These are phyloP conservation scores for Synergus japonicus DNA, from an alignment of 2,888 invertebrate species.

Conservation along the genomic window DNA sequence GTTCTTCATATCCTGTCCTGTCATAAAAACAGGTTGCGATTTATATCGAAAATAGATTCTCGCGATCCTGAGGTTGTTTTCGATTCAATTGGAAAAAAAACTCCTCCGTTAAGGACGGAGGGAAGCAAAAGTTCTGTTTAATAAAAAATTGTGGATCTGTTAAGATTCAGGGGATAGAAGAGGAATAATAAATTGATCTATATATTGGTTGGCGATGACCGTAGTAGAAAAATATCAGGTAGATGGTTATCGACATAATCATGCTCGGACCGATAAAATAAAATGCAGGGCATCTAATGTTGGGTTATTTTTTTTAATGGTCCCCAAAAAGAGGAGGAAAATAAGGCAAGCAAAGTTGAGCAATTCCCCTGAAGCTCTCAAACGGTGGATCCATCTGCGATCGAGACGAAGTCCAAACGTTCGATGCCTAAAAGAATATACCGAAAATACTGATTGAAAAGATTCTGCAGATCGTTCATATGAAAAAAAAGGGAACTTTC, in stretches of 20 bases:
- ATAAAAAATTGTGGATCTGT: slow-evolving; percentile 25
- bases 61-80: not conserved
- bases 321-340: slow-evolving; percentile 43
- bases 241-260: slow-evolving; percentile 73
- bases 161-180: slow-evolving; percentile 23
- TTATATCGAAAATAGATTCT: too few species aligned
- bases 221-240: slow-evolving; percentile 47
- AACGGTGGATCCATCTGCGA: slow-evolving; percentile 46
- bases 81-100: not conserved
- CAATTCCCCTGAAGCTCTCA: slow-evolving; percentile 43
- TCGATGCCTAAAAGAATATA: slow-evolving; percentile 41
- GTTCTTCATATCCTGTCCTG: too few species aligned
- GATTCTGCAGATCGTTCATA: slow-evolving; percentile 5
- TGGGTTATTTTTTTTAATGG: slow-evolving; percentile 64
- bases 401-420: slow-evolving; percentile 55
- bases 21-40: too few species aligned
- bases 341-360: slow-evolving; percentile 46
- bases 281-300: slow-evolving; percentile 60
- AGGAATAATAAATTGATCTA: slow-evolving; percentile 32
- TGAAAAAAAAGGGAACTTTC: not conserved
- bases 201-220: slow-evolving; percentile 38
- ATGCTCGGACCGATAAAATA: slow-evolving; percentile 65
- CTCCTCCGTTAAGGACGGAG: slow-evolving; percentile 21
- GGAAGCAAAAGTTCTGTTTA: not conserved
- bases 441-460: slow-evolving; percentile 24